These are phyloP conservation scores for Daboia siamensis DNA, from an alignment of 2,113 vertebrate species.

Conservation along the genomic window DNA sequence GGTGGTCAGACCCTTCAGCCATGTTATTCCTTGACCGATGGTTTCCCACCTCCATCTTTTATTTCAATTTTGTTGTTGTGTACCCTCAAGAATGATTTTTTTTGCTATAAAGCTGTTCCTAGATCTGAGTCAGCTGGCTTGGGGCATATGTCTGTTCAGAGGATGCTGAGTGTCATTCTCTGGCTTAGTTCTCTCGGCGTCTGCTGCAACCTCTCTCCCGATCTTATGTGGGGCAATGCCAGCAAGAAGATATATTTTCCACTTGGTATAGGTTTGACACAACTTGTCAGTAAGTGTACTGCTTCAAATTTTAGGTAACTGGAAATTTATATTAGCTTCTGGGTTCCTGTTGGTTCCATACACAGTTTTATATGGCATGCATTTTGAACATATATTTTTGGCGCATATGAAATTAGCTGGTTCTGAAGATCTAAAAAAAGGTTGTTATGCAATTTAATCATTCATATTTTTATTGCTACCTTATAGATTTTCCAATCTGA, in stretches of 20 bases:
- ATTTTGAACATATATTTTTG: background rate
- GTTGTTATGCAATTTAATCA: background rate
- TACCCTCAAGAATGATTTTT: background rate
- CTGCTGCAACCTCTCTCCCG: background rate
- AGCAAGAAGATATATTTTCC: background rate
- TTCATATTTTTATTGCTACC: background rate
- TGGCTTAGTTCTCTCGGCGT: background rate
- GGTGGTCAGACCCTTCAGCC: background rate
- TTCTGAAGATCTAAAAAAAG: background rate
- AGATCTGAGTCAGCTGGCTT: background rate
- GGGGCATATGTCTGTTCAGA: background rate
- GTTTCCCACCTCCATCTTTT: background rate
- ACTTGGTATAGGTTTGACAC: background rate
- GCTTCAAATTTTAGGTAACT: background rate
- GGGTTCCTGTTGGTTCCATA: background rate
- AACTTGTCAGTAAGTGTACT: background rate
- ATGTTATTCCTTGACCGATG: background rate
- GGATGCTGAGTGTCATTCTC: background rate
- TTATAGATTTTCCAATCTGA: background rate
- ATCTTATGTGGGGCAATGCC: background rate
- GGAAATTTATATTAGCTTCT: background rate
- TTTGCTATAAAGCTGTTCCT: background rate
- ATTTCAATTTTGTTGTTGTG: background rate
- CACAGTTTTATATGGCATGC: background rate
- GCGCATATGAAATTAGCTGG: background rate